phyloP scores from a whole-genome alignment of 64 coral and sea anemone species.

The Montipora capricornis region DNA sequence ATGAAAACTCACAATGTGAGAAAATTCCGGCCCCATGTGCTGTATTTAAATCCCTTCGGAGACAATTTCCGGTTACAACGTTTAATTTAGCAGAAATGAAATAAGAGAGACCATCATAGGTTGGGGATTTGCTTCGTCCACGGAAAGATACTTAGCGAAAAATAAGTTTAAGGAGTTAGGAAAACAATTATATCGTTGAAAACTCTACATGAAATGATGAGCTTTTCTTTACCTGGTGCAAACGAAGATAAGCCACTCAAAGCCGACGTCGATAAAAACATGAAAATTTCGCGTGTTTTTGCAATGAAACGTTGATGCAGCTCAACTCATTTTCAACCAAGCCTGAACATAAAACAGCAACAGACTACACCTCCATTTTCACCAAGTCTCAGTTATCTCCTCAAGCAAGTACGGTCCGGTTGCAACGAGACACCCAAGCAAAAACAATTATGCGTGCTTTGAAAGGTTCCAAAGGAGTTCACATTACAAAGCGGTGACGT shows the following conservation, averaged over 20 bases:
- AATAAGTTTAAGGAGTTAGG: background rate
- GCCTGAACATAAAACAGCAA: background rate
- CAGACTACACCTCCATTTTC: background rate
- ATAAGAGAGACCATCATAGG: background rate
- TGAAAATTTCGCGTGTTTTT: background rate
- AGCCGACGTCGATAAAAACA: background rate
- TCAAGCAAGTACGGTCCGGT: background rate
- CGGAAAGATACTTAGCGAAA: background rate
- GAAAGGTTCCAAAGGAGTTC: background rate
- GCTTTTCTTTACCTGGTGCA: background rate
- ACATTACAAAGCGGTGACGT: slow-evolving; percentile 25
- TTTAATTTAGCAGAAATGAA: background rate
- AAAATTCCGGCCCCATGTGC: background rate
- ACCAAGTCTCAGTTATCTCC: background rate
- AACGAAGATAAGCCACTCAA: slow-evolving; percentile 17
- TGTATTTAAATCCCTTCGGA: background rate
- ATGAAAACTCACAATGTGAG: background rate
- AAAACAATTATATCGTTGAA: background rate
- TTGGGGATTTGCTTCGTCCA: background rate
- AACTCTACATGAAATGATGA: background rate
- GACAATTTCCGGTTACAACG: slow-evolving; percentile 30
- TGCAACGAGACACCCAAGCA: background rate
- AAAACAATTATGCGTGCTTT: background rate
- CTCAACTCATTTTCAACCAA: background rate
- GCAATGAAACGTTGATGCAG: background rate